Base-by-base conservation (phyloP, 2,113 vertebrate genomes). In the Odocoileus virginianus region DNA sequence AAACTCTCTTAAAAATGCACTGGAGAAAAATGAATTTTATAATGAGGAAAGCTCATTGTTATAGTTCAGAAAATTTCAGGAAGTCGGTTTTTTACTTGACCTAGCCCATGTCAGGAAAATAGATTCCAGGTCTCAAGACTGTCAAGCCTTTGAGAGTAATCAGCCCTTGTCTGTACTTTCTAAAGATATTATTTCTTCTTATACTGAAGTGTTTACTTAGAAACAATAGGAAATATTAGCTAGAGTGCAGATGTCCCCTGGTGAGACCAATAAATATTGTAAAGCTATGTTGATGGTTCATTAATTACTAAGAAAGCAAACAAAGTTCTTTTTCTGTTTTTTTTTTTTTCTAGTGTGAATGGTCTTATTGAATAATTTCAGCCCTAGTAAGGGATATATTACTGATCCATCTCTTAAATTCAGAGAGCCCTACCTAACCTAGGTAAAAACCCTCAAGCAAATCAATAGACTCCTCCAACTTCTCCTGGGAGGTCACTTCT, bases 221-320 rank as follows among this genome's bases (percentile, higher is more conserved):
- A 87, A 96, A 95, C 45, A 97, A 86, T 86, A 94, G 45, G 71
- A 97, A 79, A 91, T 92, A 83, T 67, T 96, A 96, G 60, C 52
- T 33, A 90, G 61, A 61, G 19, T 60, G 54, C 64, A 84, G 30
- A 84, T 94, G 21, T 40, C 67, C 74, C 23, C 45, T 89, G 86
- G 52, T 52, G 91, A 97, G 33, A 28, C 79, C 71, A 92, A 17
- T 60, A 86, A 90, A 86, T 82, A 86, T 27, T 91, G 7, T 78
- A 87, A 90, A 94, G 33, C 36, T 83, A 6, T 40, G 52, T 76
- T 76, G 60, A 93, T 96, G 52, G 71, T 60, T 58, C 15, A 23
- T 61, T 97, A 93, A 76, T 96, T 96, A 87, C 36, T 67, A 91
- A 87, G 30, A n/a, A 23, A 97, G 47, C 33, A 61, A 86, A 33